Base-by-base conservation (phyloP, 2,888 invertebrate genomes). In the Autographa pulchrina region DNA sequence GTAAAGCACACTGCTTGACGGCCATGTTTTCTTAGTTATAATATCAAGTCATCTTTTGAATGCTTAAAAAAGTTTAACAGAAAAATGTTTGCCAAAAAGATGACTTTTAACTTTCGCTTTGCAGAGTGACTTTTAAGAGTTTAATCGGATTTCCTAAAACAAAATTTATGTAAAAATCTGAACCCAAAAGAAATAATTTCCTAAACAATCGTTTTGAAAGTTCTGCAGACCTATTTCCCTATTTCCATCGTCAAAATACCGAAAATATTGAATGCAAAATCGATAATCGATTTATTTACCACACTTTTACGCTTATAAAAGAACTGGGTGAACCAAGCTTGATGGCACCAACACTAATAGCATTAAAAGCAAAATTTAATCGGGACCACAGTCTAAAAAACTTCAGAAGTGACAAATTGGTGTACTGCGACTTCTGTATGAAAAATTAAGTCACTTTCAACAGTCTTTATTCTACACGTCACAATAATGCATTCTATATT, bases 401-500 rank as follows among this genome's bases (percentile, higher is more conserved):
- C 0, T 7, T 18, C 20, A 18, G 18, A 11, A 16, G 9, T 2
- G 9, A 54, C 18, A 8, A 20, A 54, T 54, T 3, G 11, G 14
- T 11, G 38, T 5, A 60, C 52, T 38, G 18, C 56, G 18, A 20
- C 20, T 9, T 54, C 25, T 11, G 14, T 48, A 38, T 18, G 58
- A 14, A 76, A 65, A 76, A 63, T 58, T 43, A 76, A 68, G 38
- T 59, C 43, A 61, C 7, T 62, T 65, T 35, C 43, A 59, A 60
- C 70, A 31, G 41, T 64, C 62, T 64, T 54, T 63, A 48, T 48
- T 18, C 48, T 59, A 68, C 69, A 74, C 54, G 62, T 70, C 60
- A 68, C 77, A 80, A 83, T 76, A 81, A 79, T 81, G 78, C 84
- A 80, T 68, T 80, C 83, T 85, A 77, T 84, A 84, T 85, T 87